These are phyloP conservation scores for Pygmarrhopalites habei DNA, from an alignment of 1,140 invertebrate species.

Conservation along the genomic window DNA sequence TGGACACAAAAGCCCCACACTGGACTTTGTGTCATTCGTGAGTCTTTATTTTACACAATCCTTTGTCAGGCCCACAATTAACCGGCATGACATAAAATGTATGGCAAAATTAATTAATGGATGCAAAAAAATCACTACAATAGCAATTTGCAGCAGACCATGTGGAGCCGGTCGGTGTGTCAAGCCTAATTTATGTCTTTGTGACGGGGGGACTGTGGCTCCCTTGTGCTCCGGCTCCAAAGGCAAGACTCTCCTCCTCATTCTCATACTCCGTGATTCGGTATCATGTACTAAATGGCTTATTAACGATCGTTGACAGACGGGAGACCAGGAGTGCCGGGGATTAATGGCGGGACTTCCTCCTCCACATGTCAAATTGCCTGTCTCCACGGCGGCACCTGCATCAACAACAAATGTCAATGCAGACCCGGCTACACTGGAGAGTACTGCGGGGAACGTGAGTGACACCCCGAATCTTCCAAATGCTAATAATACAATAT, in stretches of 20 bases:
- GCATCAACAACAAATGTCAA: constrained; percentile 59
- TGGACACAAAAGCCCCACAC: constrained; percentile 65
- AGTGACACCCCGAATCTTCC: no score
- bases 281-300: no score
- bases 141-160: constrained; percentile 67
- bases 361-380: constrained; percentile 51
- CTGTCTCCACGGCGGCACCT: constrained; percentile 70
- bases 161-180: constrained; percentile 66
- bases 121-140: no score
- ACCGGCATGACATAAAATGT: no score
- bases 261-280: no score
- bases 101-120: no score
- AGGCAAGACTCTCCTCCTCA: not conserved
- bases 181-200: constrained; percentile 73
- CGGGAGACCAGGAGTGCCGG: not conserved
- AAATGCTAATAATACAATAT: not conserved
- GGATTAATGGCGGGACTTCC: not conserved
- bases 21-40: constrained; percentile 71
- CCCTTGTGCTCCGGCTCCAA: constrained; percentile 39
- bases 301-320: not conserved
- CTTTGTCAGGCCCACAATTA: no score
- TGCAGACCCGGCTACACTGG: constrained; percentile 66
- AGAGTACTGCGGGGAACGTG: constrained; percentile 70
- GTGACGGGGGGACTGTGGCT: constrained; percentile 56
- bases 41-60: constrained; percentile 44